Conservation (phyloP, 1,140 invertebrate species). For the Tetragnatha versicolor region DNA sequence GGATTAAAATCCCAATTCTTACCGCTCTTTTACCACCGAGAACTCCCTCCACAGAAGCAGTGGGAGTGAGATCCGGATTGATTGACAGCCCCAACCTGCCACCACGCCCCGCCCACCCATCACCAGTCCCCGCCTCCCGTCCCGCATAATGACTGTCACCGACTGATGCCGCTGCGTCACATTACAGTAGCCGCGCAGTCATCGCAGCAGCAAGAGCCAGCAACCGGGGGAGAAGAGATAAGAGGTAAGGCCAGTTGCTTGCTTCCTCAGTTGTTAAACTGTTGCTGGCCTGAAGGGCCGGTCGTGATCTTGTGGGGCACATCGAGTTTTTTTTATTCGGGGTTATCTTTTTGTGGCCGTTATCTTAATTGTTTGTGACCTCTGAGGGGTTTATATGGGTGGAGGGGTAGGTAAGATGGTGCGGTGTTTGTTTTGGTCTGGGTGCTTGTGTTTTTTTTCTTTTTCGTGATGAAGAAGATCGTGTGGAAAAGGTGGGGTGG, state of each 20-base stretch:
- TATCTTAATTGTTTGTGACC: conserved; percentile 13
- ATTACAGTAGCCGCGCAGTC: conserved; percentile 21
- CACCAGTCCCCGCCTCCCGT: conserved; percentile 37
- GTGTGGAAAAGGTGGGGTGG: too few species aligned
- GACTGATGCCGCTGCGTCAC: background rate
- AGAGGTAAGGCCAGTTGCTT: conserved; percentile 37
- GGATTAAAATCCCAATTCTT: background rate
- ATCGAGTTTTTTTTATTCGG: background rate
- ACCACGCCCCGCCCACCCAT: conserved; percentile 19
- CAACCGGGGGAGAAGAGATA: background rate
- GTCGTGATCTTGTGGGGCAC: background rate
- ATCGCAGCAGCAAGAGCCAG: background rate
- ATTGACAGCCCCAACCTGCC: conserved; percentile 26
- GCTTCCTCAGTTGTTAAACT: conserved; percentile 42
- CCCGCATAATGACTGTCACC: conserved; percentile 28
- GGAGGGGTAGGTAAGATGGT: too few species aligned
- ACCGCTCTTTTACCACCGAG: background rate
- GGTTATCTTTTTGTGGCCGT: conserved; percentile 5
- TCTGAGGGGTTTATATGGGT: background rate
- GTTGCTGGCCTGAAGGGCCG: conserved; percentile 26
- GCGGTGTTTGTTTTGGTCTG: too few species aligned
- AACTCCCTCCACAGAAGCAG: background rate
- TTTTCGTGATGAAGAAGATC: too few species aligned
- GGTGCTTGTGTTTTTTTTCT: too few species aligned
- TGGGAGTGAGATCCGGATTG: background rate